A percentile compares a stretch with the other conserved stretches of the same genome.
Conservation (phyloP, 2,113 vertebrate genomes). For the Thryonomys swinderianus region DNA sequence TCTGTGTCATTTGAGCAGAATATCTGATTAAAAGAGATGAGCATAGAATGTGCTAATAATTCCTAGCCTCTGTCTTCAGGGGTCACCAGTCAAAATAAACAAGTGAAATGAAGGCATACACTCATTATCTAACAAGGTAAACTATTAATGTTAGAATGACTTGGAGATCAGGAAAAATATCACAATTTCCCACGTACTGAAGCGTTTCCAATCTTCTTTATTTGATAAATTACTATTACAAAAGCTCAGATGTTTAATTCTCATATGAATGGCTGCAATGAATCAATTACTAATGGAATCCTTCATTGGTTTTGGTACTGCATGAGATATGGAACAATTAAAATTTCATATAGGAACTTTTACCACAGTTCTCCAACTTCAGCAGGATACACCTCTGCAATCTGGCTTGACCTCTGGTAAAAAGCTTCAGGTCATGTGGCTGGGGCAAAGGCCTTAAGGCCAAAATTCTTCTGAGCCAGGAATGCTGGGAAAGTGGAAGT, state of each 20-base stretch:
- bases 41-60: background rate
- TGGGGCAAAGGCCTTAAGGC: rapidly evolving
- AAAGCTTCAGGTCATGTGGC: background rate
- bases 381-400: background rate
- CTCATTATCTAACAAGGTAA: background rate
- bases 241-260: background rate
- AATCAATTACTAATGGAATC: background rate
- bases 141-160: background rate
- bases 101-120: background rate
- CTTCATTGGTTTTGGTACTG: background rate
- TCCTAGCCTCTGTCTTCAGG: background rate
- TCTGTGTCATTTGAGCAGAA: background rate
- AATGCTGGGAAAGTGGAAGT: background rate
- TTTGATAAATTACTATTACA: background rate
- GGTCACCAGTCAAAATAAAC: background rate
- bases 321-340: background rate
- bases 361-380: background rate
- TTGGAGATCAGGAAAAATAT: background rate
- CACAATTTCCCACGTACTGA: background rate
- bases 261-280: background rate
- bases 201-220: background rate
- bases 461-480: background rate
- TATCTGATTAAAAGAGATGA: background rate
- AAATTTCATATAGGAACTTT: background rate
- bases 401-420: background rate